A percentile compares a stretch with the other conserved stretches of the same genome.
Evolutionary conservation across 2,888 invertebrate species (phyloP).

Genomic region (Tetheella fluctuosa): DNA sequence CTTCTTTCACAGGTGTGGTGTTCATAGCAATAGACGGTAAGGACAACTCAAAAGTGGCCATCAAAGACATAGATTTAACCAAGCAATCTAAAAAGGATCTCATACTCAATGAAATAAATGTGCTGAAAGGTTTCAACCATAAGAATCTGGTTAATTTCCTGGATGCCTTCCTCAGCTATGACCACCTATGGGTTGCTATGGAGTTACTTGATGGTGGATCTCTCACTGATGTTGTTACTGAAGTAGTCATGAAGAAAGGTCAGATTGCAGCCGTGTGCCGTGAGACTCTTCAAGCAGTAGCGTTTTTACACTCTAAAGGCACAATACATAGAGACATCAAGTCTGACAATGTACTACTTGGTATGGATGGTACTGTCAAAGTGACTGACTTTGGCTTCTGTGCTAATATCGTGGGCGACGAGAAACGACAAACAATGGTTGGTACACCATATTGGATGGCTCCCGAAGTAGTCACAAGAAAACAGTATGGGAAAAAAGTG

Average conservation of each 20-base stretch:
- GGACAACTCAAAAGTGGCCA: slow-evolving; percentile 91
- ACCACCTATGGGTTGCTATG: slow-evolving; percentile 98
- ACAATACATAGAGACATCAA: slow-evolving; percentile 98
- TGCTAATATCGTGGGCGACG: slow-evolving; percentile 97
- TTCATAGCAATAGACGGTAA: slow-evolving; percentile 93
- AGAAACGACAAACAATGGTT: slow-evolving; percentile 98
- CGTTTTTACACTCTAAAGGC: slow-evolving; percentile 94
- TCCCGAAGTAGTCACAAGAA: slow-evolving; percentile 95
- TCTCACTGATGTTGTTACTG: slow-evolving; percentile 98
- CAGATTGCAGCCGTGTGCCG: slow-evolving; percentile 98
- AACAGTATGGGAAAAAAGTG: slow-evolving; percentile 96
- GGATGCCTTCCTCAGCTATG: slow-evolving; percentile 95
- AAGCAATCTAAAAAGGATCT: slow-evolving; percentile 98
- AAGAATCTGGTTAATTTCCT: slow-evolving; percentile 98
- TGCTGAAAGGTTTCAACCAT: slow-evolving; percentile 95
- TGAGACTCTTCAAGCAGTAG: slow-evolving; percentile 92
- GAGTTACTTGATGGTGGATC: slow-evolving; percentile 97
- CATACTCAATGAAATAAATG: slow-evolving; percentile 96
- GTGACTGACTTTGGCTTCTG: slow-evolving; percentile 99
- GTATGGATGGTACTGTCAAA: slow-evolving; percentile 96
- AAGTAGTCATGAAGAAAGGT: slow-evolving; percentile 97
- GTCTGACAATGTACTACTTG: slow-evolving; percentile 97
- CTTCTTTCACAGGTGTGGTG: slow-evolving; percentile 88
- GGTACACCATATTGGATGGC: slow-evolving; percentile 99
- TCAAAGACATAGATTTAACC: slow-evolving; percentile 97